These are phyloP conservation scores for Stegostoma tigrinum DNA, from an alignment of 2,113 vertebrate species.

Conservation along the genomic window DNA sequence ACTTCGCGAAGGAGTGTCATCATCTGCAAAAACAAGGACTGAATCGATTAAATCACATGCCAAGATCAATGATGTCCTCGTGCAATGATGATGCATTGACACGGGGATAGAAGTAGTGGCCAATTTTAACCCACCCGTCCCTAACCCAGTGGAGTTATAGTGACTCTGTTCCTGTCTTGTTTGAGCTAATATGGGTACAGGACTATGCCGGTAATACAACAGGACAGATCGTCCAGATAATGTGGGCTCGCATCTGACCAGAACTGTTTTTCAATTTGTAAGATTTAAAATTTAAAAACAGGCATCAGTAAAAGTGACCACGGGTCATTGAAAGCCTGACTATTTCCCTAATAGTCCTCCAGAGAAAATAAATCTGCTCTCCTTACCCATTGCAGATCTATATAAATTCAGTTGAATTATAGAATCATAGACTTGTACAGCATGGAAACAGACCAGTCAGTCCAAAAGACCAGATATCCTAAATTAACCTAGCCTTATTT, in stretches of 20 bases:
- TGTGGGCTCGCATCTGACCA: background rate
- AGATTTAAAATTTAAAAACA: too few species aligned
- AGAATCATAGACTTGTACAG: too few species aligned
- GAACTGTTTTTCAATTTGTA: background rate
- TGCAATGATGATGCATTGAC: background rate
- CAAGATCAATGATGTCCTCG: background rate
- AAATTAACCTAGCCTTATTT: too few species aligned
- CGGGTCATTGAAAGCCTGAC: background rate
- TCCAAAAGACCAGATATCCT: too few species aligned
- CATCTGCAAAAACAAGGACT: background rate
- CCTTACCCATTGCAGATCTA: background rate
- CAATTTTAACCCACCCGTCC: background rate
- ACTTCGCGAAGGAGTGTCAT: background rate
- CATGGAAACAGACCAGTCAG: too few species aligned
- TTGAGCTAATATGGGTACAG: background rate
- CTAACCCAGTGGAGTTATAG: background rate
- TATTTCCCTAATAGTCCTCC: background rate
- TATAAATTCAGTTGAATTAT: background rate
- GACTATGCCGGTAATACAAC: background rate
- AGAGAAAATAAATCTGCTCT: background rate
- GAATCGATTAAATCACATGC: background rate
- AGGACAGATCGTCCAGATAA: background rate
- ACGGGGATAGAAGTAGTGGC: background rate
- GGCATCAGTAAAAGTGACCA: background rate
- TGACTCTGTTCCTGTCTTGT: background rate